These are phyloP conservation scores for Muntiacus reevesi DNA, from an alignment of 2,113 vertebrate species.

Conservation along the genomic window DNA sequence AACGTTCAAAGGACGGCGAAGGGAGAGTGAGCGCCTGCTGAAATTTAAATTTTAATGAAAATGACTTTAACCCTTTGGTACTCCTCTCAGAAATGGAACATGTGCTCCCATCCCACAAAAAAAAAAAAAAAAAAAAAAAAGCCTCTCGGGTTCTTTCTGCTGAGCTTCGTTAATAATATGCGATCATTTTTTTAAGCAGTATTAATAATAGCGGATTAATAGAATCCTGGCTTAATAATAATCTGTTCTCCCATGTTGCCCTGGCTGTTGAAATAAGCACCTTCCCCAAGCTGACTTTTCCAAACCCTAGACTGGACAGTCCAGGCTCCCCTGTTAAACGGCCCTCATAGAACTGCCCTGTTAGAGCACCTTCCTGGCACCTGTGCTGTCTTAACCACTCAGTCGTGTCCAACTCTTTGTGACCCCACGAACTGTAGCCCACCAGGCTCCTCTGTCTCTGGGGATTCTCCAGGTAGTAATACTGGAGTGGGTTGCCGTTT, in stretches of 20 bases:
- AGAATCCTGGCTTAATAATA: not conserved
- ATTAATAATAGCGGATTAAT: not conserved
- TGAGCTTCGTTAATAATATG: not conserved
- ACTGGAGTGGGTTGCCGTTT: not conserved
- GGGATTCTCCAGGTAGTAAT: not conserved
- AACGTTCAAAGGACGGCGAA: slow-evolving; percentile 76
- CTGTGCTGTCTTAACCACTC: not conserved
- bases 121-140: not conserved
- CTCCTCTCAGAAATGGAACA: not conserved
- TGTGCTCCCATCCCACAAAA: not conserved
- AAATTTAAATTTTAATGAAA: slow-evolving; percentile 84
- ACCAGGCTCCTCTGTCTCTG: not conserved
- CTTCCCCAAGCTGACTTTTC: accelerated
- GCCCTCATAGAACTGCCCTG: accelerated
- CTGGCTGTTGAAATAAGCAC: accelerated
- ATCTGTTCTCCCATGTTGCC: accelerated
- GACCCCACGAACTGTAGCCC: not conserved
- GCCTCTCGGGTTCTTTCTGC: not conserved
- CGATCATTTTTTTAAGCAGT: accelerated
- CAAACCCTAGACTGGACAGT: accelerated
- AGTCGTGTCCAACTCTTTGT: accelerated
- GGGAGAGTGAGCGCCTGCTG: slow-evolving; percentile 64
- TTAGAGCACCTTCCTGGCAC: accelerated
- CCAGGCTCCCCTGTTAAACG: accelerated
- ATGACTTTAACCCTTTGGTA: slow-evolving; percentile 83